Evolutionary conservation across 2,113 vertebrate genomes (phyloP).

Genomic region (Cyanistes caeruleus): DNA sequence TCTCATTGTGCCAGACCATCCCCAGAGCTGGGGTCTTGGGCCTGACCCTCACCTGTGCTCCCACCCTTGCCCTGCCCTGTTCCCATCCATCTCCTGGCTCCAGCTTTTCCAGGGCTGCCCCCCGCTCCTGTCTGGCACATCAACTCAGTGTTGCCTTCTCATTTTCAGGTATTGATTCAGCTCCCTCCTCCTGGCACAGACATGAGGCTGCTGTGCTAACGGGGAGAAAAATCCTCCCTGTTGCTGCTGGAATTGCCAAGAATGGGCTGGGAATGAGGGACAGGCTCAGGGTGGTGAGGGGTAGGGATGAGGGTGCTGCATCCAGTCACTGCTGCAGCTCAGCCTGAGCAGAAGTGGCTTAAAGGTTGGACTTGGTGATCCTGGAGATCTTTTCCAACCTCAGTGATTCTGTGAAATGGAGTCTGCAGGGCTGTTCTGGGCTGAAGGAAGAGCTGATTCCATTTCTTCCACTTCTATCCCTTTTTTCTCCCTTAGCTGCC

Average conservation of each 20-base stretch:
- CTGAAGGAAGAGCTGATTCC: neutral
- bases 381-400: neutral
- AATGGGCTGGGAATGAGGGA: neutral
- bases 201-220: neutral
- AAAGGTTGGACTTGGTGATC: rapidly evolving
- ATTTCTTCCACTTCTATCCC: neutral
- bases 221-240: neutral
- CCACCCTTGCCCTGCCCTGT: neutral
- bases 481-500: neutral
- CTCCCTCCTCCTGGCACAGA: neutral
- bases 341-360: neutral
- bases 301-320: neutral
- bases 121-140: constrained; percentile 28
- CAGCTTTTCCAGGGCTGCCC: neutral
- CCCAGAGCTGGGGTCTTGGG: neutral
- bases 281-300: neutral
- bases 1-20: neutral
- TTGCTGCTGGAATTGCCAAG: neutral
- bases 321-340: neutral
- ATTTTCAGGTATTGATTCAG: constrained; percentile 63
- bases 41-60: neutral
- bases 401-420: neutral
- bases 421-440: rapidly evolving
- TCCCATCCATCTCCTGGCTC: neutral
- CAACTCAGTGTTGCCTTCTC: neutral